Percentiles rank a stretch among this genome's conserved stretches.
Conservation (phyloP, 2,113 vertebrate genomes). For the Nipponia nippon region DNA sequence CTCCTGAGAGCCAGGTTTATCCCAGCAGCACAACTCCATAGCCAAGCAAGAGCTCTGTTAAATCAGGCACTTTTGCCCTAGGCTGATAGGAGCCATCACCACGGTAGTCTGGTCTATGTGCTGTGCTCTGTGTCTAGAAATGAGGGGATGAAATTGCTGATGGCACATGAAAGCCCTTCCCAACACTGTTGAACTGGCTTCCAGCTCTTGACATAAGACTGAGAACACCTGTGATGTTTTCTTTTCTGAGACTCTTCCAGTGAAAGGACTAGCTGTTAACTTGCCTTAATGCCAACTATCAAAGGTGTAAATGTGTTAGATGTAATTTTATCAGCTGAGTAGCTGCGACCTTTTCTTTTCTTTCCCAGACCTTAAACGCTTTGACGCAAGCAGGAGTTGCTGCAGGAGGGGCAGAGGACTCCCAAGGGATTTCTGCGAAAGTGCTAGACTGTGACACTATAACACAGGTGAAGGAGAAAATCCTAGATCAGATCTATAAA, state of each 20-base stretch:
- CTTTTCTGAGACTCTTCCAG: neutral
- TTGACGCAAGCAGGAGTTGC: constrained; percentile 77
- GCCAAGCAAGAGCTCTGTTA: neutral
- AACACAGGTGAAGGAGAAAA: constrained; percentile 97
- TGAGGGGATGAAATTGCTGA: neutral
- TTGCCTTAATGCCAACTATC: neutral
- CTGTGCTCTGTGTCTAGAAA: neutral
- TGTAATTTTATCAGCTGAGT: neutral
- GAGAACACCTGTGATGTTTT: neutral
- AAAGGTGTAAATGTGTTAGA: neutral
- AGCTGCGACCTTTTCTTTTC: neutral
- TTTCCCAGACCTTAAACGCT: constrained; percentile 85
- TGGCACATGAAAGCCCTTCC: neutral
- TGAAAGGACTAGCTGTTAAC: neutral
- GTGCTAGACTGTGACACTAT: constrained; percentile 95
- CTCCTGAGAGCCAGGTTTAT: neutral
- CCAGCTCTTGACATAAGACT: neutral
- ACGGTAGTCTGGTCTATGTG: neutral
- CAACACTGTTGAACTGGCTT: neutral
- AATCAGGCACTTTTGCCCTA: neutral
- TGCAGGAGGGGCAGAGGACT: constrained; percentile 76
- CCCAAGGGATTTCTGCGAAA: constrained; percentile 85
- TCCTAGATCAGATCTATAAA: constrained; percentile 94
- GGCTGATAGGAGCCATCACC: neutral
- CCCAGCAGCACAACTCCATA: neutral